Percentiles rank a stretch among this genome's conserved stretches.
These are phyloP conservation scores for Petrocephalus zakoni DNA, from an alignment of 2,113 vertebrate species.

Conservation along the genomic window DNA sequence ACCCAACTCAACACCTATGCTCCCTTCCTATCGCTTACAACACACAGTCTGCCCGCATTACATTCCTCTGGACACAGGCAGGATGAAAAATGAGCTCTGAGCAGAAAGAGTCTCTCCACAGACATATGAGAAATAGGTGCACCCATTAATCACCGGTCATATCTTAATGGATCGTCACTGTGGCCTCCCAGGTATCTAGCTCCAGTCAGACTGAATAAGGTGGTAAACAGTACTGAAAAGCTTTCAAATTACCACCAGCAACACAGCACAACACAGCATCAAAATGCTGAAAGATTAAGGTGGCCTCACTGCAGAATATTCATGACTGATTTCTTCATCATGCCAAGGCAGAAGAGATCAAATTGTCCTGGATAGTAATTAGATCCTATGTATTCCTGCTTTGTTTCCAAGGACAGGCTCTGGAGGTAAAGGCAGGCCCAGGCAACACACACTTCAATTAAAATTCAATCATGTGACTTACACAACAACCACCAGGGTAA, in stretches of 20 bases:
- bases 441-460: slow-evolving; percentile 36
- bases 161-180: slow-evolving; percentile 42
- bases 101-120: slow-evolving; percentile 45
- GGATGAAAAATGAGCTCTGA: slow-evolving; percentile 44
- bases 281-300: slow-evolving; percentile 56
- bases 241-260: slow-evolving; percentile 30
- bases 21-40: not conserved
- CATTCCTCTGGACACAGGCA: slow-evolving; percentile 39
- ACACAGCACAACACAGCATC: slow-evolving; percentile 24
- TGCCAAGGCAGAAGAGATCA: slow-evolving; percentile 45
- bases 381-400: slow-evolving; percentile 47
- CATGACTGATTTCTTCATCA: slow-evolving; percentile 43
- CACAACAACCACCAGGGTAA: slow-evolving; percentile 21
- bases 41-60: slow-evolving; percentile 16
- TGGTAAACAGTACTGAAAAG: slow-evolving; percentile 25
- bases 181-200: slow-evolving; percentile 18
- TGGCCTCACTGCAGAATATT: slow-evolving; percentile 51
- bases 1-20: not conserved
- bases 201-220: slow-evolving; percentile 44
- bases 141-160: slow-evolving; percentile 50
- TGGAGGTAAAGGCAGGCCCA: slow-evolving; percentile 24
- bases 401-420: slow-evolving; percentile 50
- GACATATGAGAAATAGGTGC: slow-evolving; percentile 38
- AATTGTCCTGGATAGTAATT: slow-evolving; percentile 48
- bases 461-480: slow-evolving; percentile 24